These are phyloP conservation scores for Aphidius gifuensis DNA, from an alignment of 1,140 invertebrate species.

Conservation along the genomic window DNA sequence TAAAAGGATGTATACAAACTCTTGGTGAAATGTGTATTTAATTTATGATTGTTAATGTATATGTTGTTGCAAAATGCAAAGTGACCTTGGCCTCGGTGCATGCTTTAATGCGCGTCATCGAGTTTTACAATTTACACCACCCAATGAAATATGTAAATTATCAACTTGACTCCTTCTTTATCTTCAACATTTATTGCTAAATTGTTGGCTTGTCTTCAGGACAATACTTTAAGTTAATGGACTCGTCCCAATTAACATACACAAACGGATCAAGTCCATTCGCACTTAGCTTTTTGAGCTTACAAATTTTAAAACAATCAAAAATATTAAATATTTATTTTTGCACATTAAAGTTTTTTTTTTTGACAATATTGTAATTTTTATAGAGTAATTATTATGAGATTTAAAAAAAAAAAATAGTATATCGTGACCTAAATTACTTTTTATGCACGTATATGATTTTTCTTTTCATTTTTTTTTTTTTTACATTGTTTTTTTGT, in stretches of 20 bases:
- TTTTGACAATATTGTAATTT: background rate
- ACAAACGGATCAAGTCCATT: slow-evolving; percentile 17
- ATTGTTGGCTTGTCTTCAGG: too few species aligned
- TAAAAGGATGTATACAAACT: too few species aligned
- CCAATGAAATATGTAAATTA: slow-evolving; percentile 27
- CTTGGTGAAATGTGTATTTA: too few species aligned
- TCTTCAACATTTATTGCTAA: too few species aligned
- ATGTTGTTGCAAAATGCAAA: background rate
- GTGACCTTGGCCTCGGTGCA: slow-evolving; percentile 27
- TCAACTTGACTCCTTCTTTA: background rate
- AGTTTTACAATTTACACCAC: slow-evolving; percentile 25
- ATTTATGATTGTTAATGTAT: background rate
- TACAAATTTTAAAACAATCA: background rate
- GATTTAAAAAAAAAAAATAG: background rate
- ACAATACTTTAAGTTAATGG: slow-evolving; percentile 11
- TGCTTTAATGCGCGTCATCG: slow-evolving; percentile 24
- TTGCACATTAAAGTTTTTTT: background rate
- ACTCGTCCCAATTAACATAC: slow-evolving; percentile 19
- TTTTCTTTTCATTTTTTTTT: too few species aligned
- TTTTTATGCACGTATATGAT: too few species aligned
- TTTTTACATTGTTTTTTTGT: too few species aligned
- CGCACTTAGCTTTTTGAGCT: background rate
- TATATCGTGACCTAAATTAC: too few species aligned
- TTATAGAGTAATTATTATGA: background rate
- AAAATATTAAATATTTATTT: background rate